Evolutionary conservation across 2,113 vertebrate genomes (phyloP).

Genomic region (Talpa occidentalis): DNA sequence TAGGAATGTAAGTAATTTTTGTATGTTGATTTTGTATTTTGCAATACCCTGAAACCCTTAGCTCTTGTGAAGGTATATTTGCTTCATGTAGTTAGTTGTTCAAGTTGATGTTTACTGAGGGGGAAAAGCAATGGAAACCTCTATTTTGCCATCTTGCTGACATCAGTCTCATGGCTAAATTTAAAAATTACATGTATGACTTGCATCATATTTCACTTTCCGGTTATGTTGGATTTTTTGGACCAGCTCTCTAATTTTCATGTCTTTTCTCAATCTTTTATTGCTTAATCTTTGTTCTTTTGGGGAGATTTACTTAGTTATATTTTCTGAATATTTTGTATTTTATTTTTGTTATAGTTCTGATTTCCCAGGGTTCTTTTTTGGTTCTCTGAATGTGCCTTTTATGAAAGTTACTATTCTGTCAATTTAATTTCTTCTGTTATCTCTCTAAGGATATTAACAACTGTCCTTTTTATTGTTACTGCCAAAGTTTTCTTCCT

Average conservation of each 20-base stretch:
- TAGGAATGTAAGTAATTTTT: no score
- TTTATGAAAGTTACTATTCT: conserved; percentile 31
- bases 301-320: neutral
- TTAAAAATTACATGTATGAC: neutral
- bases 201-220: neutral
- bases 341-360: conserved; percentile 34
- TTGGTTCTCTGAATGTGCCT: neutral
- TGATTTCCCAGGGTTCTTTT: conserved; percentile 10
- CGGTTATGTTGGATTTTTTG: neutral
- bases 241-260: conserved; percentile 1
- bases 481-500: neutral
- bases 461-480: conserved; percentile 5
- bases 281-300: conserved; percentile 13
- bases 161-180: neutral
- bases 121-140: neutral
- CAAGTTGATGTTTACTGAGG: neutral
- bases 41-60: neutral
- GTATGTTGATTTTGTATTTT: no score
- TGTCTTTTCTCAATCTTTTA: neutral
- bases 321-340: neutral
- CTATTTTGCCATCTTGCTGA: neutral
- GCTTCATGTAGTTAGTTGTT: neutral
- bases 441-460: neutral
- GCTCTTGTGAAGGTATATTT: neutral
- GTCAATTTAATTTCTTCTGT: conserved; percentile 25